phyloP scores from a whole-genome alignment of 2,113 vertebrate genomes.

The Turnix velox region DNA sequence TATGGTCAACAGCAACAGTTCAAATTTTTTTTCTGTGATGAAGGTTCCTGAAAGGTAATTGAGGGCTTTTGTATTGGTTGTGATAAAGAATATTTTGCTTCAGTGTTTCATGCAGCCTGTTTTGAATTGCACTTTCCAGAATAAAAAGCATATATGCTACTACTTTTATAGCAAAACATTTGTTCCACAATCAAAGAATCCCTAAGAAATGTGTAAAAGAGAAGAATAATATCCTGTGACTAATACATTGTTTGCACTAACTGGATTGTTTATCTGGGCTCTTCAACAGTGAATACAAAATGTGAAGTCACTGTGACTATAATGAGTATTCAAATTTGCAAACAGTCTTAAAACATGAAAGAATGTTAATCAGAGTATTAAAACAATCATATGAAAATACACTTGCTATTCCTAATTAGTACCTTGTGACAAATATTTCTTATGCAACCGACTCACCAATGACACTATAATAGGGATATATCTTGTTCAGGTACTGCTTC shows the following conservation, averaged over 20 bases:
- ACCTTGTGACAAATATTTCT: not conserved
- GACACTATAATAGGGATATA: not conserved
- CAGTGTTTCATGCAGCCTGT: not conserved
- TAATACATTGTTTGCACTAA: not conserved
- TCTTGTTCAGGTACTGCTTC: not conserved
- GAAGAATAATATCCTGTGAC: not conserved
- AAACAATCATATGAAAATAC: not conserved
- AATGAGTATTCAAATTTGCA: not conserved
- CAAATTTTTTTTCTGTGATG: not conserved
- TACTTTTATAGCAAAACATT: conserved; percentile 42
- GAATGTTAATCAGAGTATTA: conserved; percentile 2
- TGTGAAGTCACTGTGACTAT: not conserved
- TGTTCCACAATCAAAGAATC: not conserved
- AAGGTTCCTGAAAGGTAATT: conserved; percentile 12
- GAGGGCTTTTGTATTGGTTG: not conserved
- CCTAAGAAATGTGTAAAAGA: conserved; percentile 23
- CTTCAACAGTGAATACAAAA: not conserved
- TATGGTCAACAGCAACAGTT: not conserved
- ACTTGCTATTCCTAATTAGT: conserved; percentile 52
- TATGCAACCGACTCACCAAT: not conserved
- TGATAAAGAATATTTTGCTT: conserved; percentile 37
- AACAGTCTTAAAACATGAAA: conserved; percentile 10
- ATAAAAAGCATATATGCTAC: not conserved
- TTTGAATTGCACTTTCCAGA: conserved; percentile 45
- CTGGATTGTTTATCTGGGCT: not conserved